Percentiles rank a stretch among this genome's conserved stretches.
These are phyloP conservation scores for Pollenia labialis DNA, from an alignment of 2,888 invertebrate species.

Conservation along the genomic window DNA sequence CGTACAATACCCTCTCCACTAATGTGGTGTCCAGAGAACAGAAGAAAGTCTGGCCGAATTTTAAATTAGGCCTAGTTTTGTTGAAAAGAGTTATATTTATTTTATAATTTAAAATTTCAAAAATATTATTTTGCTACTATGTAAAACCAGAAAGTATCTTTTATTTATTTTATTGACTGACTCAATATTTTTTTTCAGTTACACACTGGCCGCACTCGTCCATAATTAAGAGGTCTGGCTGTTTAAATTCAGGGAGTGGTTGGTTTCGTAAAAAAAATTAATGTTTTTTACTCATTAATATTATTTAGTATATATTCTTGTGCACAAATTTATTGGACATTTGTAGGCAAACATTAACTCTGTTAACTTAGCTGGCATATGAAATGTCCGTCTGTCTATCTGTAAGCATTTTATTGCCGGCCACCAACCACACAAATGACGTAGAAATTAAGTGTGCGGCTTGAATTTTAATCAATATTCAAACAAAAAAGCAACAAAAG, in stretches of 20 bases:
- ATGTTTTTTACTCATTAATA: constrained; percentile 19
- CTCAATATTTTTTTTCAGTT: constrained; percentile 38
- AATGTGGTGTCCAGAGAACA: too few species aligned
- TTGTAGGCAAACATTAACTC: constrained; percentile 35
- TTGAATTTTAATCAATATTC: constrained; percentile 65
- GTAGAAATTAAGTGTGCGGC: constrained; percentile 63
- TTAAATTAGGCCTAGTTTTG: too few species aligned
- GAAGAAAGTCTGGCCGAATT: too few species aligned
- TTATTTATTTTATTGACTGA: constrained; percentile 38
- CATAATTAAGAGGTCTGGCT: constrained; percentile 49
- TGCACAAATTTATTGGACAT: constrained; percentile 26
- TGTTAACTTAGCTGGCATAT: constrained; percentile 3
- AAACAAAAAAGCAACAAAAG: neutral
- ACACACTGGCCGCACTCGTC: constrained; percentile 46
- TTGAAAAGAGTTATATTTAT: too few species aligned
- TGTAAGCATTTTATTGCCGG: neutral
- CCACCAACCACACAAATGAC: constrained; percentile 53
- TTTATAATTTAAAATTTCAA: too few species aligned
- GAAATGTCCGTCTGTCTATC: neutral
- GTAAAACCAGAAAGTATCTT: neutral
- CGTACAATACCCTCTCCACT: too few species aligned
- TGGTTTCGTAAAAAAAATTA: constrained; percentile 24
- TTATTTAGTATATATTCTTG: constrained; percentile 21
- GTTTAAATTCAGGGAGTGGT: constrained; percentile 62
- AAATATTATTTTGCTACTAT: too few species aligned